A percentile compares a stretch with the other conserved stretches of the same genome.
Evolutionary conservation across 2,113 vertebrate species (phyloP).

Genomic region (Leuciscus idus): DNA sequence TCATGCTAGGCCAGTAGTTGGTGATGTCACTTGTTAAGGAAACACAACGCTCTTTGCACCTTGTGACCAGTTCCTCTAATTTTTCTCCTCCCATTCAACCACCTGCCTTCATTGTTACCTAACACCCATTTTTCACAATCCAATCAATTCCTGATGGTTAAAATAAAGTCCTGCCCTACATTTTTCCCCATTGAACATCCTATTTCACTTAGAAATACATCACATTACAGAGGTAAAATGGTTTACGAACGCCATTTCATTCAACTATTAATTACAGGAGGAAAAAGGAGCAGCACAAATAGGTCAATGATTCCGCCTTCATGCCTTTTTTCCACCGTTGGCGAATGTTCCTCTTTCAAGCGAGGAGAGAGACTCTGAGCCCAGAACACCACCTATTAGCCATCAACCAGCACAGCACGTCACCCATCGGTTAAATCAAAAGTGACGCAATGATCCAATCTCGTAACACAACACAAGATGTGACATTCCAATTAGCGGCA

Average conservation of each 20-base stretch:
- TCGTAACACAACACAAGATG: conserved; percentile 12
- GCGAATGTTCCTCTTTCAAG: background rate
- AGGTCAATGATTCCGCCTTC: conserved; percentile 29
- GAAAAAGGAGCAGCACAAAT: conserved; percentile 3
- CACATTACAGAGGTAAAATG: background rate
- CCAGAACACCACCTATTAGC: background rate
- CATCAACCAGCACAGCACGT: background rate
- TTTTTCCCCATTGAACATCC: background rate
- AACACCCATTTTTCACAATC: background rate
- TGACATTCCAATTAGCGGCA: conserved; percentile 25
- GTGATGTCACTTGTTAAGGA: no score
- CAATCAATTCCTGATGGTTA: background rate
- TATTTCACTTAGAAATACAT: conserved; percentile 2
- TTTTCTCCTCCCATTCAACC: background rate
- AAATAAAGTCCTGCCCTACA: background rate
- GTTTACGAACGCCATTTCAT: background rate
- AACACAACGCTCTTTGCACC: background rate
- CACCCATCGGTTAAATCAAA: conserved; percentile 9
- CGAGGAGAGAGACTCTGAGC: background rate
- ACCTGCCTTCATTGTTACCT: background rate
- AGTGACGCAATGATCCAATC: conserved; percentile 8
- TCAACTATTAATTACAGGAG: conserved; percentile 27
- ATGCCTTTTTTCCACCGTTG: background rate
- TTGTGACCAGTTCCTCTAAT: background rate
- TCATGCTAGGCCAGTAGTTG: no score